Conservation (phyloP, 1,140 invertebrate genomes). For the Idris sp. region DNA sequence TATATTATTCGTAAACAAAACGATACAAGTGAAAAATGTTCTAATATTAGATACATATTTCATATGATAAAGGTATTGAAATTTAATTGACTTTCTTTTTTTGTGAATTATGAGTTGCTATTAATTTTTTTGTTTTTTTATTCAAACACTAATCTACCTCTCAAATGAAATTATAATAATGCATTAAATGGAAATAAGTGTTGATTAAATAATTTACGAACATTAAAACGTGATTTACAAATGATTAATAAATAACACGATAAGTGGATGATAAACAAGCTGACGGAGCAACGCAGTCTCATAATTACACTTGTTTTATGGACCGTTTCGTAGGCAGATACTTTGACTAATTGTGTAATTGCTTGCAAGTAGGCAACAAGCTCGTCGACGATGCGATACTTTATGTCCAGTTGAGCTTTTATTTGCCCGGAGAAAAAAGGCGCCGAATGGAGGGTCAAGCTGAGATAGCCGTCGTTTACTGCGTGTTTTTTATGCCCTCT, state of each 20-base stretch:
- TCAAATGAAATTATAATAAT: too few species aligned
- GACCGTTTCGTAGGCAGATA: conserved; percentile 73
- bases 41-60: too few species aligned
- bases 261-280: conserved; percentile 49
- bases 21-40: too few species aligned
- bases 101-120: too few species aligned
- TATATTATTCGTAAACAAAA: too few species aligned
- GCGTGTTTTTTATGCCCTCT: conserved; percentile 49
- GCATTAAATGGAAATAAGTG: too few species aligned
- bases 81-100: too few species aligned
- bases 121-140: too few species aligned
- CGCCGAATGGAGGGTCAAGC: conserved; percentile 44
- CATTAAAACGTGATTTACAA: conserved; percentile 11
- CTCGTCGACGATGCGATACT: conserved; percentile 67
- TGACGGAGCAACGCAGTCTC: conserved; percentile 40
- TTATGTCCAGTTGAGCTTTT: conserved; percentile 57
- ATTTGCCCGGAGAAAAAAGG: conserved; percentile 52
- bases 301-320: conserved; percentile 78
- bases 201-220: conserved; percentile 1
- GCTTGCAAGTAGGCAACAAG: conserved; percentile 64
- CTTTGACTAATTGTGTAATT: conserved; percentile 79
- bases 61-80: too few species aligned
- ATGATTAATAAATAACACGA: conserved; percentile 27
- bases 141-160: too few species aligned
- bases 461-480: conserved; percentile 55